Conservation (phyloP, 2,888 invertebrate genomes). For the Phoronis australis region DNA sequence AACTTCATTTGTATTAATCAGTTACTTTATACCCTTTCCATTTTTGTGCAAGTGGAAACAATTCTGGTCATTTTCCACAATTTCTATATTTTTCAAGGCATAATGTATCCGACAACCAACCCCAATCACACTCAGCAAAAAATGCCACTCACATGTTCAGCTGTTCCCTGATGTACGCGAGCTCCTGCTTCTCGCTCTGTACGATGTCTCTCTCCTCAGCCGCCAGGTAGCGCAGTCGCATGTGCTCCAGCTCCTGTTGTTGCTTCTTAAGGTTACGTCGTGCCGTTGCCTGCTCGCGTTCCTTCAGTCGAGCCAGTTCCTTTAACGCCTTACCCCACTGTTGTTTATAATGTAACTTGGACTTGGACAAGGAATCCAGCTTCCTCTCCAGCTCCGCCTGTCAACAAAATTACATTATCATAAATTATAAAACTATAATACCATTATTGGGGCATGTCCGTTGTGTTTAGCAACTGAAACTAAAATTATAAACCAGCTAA, state of each 20-base stretch:
- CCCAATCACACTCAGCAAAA: too few species aligned
- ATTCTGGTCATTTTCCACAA: too few species aligned
- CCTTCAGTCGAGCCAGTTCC: slow-evolving; percentile 49
- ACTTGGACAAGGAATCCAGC: slow-evolving; percentile 47
- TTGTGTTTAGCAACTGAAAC: too few species aligned
- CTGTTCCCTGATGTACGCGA: slow-evolving; percentile 48
- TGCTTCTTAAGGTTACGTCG: slow-evolving; percentile 38
- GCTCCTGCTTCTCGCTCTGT: slow-evolving; percentile 40
- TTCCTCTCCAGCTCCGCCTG: slow-evolving; percentile 52
- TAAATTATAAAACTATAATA: too few species aligned
- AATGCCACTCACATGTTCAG: slow-evolving; percentile 48
- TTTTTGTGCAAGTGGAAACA: too few species aligned
- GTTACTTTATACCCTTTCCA: too few species aligned
- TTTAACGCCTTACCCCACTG: slow-evolving; percentile 53
- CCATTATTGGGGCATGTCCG: too few species aligned
- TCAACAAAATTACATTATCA: background rate
- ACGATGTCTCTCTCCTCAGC: slow-evolving; percentile 50
- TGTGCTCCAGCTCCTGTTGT: slow-evolving; percentile 48
- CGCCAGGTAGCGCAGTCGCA: slow-evolving; percentile 50
- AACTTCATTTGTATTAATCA: too few species aligned
- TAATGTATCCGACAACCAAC: too few species aligned
- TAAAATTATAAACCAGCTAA: too few species aligned
- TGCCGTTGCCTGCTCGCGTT: slow-evolving; percentile 47
- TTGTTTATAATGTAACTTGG: slow-evolving; percentile 54
- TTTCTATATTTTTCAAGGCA: too few species aligned